Percentiles rank a stretch among this genome's conserved stretches.
Conservation (phyloP, 2,797 vertebrate genomes). For the Carcharodon carcharias region DNA sequence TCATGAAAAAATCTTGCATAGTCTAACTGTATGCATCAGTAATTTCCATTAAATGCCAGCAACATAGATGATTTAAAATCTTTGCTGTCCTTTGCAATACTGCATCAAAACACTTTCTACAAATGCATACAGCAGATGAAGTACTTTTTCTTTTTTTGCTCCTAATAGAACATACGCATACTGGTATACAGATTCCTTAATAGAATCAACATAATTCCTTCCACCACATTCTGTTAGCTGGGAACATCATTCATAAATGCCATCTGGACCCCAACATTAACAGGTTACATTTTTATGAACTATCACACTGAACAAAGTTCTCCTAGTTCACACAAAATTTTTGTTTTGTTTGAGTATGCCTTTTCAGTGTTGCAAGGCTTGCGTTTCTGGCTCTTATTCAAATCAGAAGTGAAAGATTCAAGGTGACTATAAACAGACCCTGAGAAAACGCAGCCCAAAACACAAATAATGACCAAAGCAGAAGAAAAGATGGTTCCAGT, state of each 20-base stretch:
- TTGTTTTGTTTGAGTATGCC: slow-evolving; percentile 33
- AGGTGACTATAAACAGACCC: slow-evolving; percentile 36
- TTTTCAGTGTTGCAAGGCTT: slow-evolving; percentile 29
- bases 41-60: slow-evolving; percentile 59
- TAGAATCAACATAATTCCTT: slow-evolving; percentile 89
- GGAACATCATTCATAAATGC: slow-evolving; percentile 51
- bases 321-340: slow-evolving; percentile 18
- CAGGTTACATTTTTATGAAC: slow-evolving; percentile 46
- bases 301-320: slow-evolving; percentile 26
- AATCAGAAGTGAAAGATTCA: slow-evolving; percentile 36
- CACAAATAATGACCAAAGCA: slow-evolving; percentile 22
- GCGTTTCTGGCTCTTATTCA: slow-evolving; percentile 37
- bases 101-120: slow-evolving; percentile 55
- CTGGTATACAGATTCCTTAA: slow-evolving; percentile 81
- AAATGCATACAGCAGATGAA: slow-evolving; percentile 61
- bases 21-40: slow-evolving; percentile 72
- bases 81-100: slow-evolving; percentile 57
- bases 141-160: slow-evolving; percentile 72
- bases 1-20: slow-evolving; percentile 74
- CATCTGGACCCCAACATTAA: slow-evolving; percentile 57
- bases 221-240: slow-evolving; percentile 68
- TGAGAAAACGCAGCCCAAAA: slow-evolving; percentile 38
- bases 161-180: slow-evolving; percentile 75
- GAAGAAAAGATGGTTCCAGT: slow-evolving; percentile 34
- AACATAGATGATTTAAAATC: slow-evolving; percentile 57